Conservation (phyloP, 1,140 invertebrate genomes). For the Parasteatoda tepidariorum region DNA sequence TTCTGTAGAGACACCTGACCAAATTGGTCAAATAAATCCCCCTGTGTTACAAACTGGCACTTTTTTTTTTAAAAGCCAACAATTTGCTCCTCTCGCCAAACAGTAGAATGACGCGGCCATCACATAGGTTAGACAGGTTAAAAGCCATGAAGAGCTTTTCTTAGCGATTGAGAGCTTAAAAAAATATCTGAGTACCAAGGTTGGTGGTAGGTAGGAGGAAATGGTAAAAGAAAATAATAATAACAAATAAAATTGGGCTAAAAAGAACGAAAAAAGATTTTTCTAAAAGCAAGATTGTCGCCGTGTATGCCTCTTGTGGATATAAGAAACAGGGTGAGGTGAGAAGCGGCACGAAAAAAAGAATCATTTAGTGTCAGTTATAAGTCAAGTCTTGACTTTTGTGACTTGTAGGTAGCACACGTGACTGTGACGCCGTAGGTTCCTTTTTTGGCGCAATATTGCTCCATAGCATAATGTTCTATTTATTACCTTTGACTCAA, state of each 20-base stretch:
- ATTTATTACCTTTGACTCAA: too few species aligned
- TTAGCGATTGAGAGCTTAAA: constrained; percentile 52
- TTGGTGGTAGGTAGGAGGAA: not conserved
- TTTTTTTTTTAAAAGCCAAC: not conserved
- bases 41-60: not conserved
- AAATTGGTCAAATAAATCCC: constrained; percentile 16
- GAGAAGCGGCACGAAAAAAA: not conserved
- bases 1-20: constrained; percentile 1
- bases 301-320: constrained; percentile 44
- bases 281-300: constrained; percentile 31
- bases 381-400: constrained; percentile 44
- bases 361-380: constrained; percentile 58
- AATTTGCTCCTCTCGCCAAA: not conserved
- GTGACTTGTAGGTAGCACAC: constrained; percentile 40
- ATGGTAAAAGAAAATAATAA: not conserved
- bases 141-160: constrained; percentile 49
- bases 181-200: constrained; percentile 15
- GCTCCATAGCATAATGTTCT: too few species aligned
- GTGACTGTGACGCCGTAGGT: not conserved
- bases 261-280: not conserved
- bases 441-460: constrained; percentile 24
- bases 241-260: not conserved
- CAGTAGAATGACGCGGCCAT: not conserved
- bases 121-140: constrained; percentile 54
- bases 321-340: constrained; percentile 7